Evolutionary conservation across 2,888 invertebrate genomes (phyloP).

Genomic region (Nephrotoma guestfalica): DNA sequence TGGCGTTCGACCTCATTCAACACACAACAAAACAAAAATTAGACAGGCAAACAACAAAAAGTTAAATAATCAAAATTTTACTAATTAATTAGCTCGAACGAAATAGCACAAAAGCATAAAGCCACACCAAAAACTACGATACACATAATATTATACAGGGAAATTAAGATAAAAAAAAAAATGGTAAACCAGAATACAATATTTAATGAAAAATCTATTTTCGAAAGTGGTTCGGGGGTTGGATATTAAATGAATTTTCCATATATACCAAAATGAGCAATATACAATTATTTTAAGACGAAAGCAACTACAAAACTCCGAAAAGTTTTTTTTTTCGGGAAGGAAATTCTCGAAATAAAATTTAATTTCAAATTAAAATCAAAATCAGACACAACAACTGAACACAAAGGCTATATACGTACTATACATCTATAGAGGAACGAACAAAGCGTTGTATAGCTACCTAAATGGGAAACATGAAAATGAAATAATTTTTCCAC

Average conservation of each 20-base stretch:
- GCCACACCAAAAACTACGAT: neutral
- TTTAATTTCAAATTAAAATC: neutral
- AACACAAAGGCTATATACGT: neutral
- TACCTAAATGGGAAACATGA: neutral
- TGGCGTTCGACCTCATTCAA: neutral
- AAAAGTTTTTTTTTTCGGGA: neutral
- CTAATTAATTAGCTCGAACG: neutral
- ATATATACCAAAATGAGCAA: neutral
- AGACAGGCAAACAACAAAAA: neutral
- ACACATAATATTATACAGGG: neutral
- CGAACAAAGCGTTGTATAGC: neutral
- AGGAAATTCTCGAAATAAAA: neutral
- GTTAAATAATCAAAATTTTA: neutral
- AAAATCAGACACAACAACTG: neutral
- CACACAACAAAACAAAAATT: neutral
- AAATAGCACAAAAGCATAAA: neutral
- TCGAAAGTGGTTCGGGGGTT: neutral
- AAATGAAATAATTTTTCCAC: conserved; percentile 1
- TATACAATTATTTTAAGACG: neutral
- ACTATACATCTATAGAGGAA: neutral
- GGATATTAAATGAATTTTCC: neutral
- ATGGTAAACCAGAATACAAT: neutral
- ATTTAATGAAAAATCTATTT: neutral
- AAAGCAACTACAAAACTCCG: neutral
- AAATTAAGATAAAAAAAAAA: neutral